These are phyloP conservation scores for Callipepla californica DNA, from an alignment of 2,113 vertebrate species.

Conservation along the genomic window DNA sequence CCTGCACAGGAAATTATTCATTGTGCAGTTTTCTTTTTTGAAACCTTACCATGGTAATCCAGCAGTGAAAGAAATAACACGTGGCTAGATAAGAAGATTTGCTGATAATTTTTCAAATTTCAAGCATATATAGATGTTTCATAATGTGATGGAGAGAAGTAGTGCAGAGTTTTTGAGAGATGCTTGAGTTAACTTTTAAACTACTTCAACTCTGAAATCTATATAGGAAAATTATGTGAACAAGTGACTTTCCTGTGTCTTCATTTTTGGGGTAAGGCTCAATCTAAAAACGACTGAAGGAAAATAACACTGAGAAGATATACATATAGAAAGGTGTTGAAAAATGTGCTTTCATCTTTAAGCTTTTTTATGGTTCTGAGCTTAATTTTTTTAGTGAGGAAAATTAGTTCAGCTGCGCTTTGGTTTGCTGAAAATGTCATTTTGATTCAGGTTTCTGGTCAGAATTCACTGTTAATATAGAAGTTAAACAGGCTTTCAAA, in stretches of 20 bases:
- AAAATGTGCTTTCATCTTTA: neutral
- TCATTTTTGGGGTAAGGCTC: neutral
- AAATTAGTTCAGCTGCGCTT: neutral
- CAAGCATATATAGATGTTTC: constrained; percentile 79
- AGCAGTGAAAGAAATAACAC: constrained; percentile 84
- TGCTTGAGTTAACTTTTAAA: constrained; percentile 51
- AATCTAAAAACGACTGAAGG: neutral
- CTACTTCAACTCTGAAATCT: constrained; percentile 49
- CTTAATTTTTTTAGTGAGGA: neutral
- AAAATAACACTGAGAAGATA: neutral
- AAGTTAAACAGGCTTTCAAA: neutral
- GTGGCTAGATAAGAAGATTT: constrained; percentile 76
- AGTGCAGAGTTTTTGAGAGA: constrained; percentile 73
- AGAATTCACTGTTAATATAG: neutral
- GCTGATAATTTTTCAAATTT: constrained; percentile 91
- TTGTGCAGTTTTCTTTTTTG: constrained; percentile 77
- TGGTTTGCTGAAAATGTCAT: neutral
- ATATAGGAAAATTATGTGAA: neutral
- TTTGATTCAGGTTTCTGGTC: neutral
- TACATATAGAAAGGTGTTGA: neutral
- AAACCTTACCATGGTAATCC: constrained; percentile 67
- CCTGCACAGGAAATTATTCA: constrained; percentile 75
- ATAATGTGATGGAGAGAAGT: constrained; percentile 79
- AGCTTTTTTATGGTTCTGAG: neutral
- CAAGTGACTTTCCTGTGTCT: neutral